Evolutionary conservation across 2,797 vertebrate species (phyloP), one percentile per base, ranked within the genome.

Genomic region (Poecilia velifera): DNA sequence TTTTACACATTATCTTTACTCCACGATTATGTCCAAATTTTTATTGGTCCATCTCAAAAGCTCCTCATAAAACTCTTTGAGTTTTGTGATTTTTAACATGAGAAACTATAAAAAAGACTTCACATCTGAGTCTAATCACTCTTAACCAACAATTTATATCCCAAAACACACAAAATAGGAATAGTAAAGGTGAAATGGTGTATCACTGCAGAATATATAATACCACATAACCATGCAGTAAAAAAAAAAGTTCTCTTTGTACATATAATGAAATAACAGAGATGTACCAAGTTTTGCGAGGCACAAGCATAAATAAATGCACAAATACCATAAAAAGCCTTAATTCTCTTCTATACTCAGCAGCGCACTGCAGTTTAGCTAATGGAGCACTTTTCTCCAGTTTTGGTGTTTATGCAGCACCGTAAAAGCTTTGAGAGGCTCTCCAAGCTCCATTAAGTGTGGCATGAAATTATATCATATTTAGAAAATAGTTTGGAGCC

Each of bases 391-490:
- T 70, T 70, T 70, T 43, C 22, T 43, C 22, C 66, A 13, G 39
- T 70, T 70, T 70, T 41, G 66, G 39, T 7, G 10, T 71, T 45
- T 71, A 71, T 71, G 68, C 41, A 45, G 68, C 25, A 45, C 25
- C 12, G 4, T 43, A 68, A n/a, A 71, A 71, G 68, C 68, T 28
- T 71, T 71, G 68, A 45, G 25, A 71, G n/a, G 41, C 25, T 71
- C 13, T 71, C 68, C 14, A 45, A 71, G 41, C 68, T 28, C 68
- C 41, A 71, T 45, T 28, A 71, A 28, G 41, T 46, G 41, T 28
- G 16, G 68, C 25, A 28, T 28, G 6, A 71, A 71, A 28, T 6
- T 28, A 45, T 14, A 71, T 28, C 46, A 71, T 28, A 71, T 36
- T 14, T 28, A 16, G 41, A 71, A 71, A 45, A 71, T 71, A 46